These are phyloP conservation scores for Scomberomorus guttatus DNA, from an alignment of 2,797 vertebrate species.

Conservation along the genomic window DNA sequence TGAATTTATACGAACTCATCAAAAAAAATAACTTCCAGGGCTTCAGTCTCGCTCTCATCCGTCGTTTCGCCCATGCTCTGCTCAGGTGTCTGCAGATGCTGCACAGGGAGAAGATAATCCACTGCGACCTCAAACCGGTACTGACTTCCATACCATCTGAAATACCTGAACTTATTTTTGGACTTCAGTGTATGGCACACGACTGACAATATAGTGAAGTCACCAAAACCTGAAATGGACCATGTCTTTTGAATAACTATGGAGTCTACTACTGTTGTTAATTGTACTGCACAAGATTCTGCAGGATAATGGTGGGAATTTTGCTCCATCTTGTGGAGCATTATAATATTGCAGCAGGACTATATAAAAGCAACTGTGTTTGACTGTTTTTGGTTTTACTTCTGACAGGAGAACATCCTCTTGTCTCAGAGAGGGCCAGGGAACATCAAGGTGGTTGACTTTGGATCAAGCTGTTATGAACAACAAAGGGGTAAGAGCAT, in stretches of 20 bases:
- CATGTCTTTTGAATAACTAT: neutral
- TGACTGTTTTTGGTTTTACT: slow-evolving; percentile 9
- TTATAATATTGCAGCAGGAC: neutral
- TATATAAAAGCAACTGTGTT: neutral
- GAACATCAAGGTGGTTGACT: slow-evolving; percentile 97
- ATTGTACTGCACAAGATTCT: neutral
- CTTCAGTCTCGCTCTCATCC: slow-evolving; percentile 92
- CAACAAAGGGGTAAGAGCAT: slow-evolving; percentile 90
- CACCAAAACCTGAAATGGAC: neutral
- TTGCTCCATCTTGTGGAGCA: slow-evolving; percentile 59
- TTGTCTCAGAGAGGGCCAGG: slow-evolving; percentile 91
- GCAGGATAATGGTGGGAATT: neutral
- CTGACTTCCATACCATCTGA: slow-evolving; percentile 31
- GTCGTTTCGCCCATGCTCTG: slow-evolving; percentile 91
- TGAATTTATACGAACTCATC: slow-evolving; percentile 95
- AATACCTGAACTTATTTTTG: neutral
- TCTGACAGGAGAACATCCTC: slow-evolving; percentile 93
- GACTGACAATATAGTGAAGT: neutral
- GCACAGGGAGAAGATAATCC: slow-evolving; percentile 94
- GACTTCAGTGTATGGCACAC: neutral
- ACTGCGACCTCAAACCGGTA: slow-evolving; percentile 97
- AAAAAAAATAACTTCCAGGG: slow-evolving; percentile 98
- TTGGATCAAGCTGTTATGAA: slow-evolving; percentile 97
- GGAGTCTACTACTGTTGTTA: neutral
- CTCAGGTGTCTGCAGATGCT: slow-evolving; percentile 95